A percentile compares a stretch with the other conserved stretches of the same genome.
phyloP scores from a whole-genome alignment of 2,888 invertebrate species.

The Pristionchus arcanus region DNA sequence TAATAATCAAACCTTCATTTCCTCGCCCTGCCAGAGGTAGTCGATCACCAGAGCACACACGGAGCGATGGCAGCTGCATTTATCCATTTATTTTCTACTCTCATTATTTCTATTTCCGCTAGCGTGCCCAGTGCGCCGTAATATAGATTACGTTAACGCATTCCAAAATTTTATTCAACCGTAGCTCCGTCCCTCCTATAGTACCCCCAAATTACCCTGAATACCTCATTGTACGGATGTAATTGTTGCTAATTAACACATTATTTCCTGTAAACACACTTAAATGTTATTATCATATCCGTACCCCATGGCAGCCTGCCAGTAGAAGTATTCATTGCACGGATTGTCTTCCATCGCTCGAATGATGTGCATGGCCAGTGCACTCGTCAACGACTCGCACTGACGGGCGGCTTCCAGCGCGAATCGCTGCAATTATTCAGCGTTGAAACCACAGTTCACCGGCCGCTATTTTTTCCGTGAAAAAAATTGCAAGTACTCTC shows the following conservation, averaged over 20 bases:
- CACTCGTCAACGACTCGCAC: neutral
- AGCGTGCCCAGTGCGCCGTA: too few relatives aligned
- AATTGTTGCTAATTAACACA: too few relatives aligned
- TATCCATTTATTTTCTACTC: neutral
- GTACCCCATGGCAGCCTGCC: slow-evolving; percentile 10
- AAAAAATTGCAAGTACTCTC: neutral
- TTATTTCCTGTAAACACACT: too few relatives aligned
- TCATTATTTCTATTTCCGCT: neutral
- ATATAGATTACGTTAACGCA: too few relatives aligned
- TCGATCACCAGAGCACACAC: neutral
- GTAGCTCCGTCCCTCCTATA: neutral
- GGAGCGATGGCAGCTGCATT: neutral
- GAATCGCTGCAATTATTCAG: slow-evolving; percentile 5
- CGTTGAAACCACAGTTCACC: too few relatives aligned
- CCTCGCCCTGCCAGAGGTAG: neutral
- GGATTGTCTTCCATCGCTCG: neutral
- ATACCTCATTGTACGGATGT: too few relatives aligned
- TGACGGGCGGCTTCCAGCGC: neutral
- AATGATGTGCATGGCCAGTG: neutral
- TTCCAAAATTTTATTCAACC: too few relatives aligned
- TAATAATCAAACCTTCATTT: neutral
- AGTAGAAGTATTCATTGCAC: neutral
- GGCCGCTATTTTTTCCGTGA: too few relatives aligned
- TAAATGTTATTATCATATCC: too few relatives aligned
- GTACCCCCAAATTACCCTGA: too few relatives aligned